Conservation (phyloP, 2,113 vertebrate genomes). For the Lynx canadensis region DNA sequence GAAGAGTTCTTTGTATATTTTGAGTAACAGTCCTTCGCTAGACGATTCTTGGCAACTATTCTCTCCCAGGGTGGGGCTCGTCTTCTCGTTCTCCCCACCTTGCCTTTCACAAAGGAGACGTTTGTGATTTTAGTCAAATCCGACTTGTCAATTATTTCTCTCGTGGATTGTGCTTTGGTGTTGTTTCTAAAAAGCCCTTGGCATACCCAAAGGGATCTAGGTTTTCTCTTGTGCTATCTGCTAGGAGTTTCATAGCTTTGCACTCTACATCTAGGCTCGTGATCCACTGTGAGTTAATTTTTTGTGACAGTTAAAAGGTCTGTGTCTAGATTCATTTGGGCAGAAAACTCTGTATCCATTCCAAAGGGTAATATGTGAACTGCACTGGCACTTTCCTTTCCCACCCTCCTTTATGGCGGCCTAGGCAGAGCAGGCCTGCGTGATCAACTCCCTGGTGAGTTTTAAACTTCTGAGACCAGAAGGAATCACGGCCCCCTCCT, state of each 20-base stretch:
- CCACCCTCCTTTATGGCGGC: not conserved
- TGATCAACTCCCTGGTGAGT: not conserved
- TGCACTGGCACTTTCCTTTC: not conserved
- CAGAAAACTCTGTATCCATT: not conserved
- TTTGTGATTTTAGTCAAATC: not conserved
- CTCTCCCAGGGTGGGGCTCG: not conserved
- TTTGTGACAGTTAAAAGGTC: not conserved
- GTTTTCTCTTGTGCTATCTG: not conserved
- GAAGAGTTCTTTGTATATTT: not conserved
- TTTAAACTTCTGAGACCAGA: not conserved
- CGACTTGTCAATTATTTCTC: not conserved
- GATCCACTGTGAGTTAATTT: not conserved
- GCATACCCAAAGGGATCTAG: not conserved
- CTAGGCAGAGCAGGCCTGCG: not conserved
- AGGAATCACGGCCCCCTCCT: not conserved
- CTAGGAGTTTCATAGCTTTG: not conserved
- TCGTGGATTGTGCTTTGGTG: not conserved
- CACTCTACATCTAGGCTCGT: not conserved
- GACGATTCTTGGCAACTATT: not conserved
- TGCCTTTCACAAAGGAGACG: not conserved
- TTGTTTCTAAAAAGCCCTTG: not conserved
- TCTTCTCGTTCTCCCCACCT: not conserved
- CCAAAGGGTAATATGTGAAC: not conserved
- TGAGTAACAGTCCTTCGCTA: not conserved
- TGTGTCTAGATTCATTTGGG: not conserved